A percentile compares a stretch with the other conserved stretches of the same genome.
phyloP scores from a whole-genome alignment of 2,113 vertebrate species.

The Heteronetta atricapilla region DNA sequence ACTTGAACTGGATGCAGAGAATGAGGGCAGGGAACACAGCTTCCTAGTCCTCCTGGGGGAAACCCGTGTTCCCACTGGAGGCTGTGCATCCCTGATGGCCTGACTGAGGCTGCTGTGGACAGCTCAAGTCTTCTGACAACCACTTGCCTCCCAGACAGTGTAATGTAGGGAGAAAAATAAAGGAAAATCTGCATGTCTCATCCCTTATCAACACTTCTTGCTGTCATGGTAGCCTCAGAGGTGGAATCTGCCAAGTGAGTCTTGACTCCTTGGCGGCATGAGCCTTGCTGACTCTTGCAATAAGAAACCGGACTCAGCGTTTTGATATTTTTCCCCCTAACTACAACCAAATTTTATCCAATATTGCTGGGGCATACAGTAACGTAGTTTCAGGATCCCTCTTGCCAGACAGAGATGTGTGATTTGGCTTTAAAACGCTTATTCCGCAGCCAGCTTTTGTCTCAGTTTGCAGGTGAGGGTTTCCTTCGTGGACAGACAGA shows the following conservation, averaged over 20 bases:
- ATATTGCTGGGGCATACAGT: not conserved
- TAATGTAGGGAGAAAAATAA: not conserved
- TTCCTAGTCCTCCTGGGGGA: not conserved
- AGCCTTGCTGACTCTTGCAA: not conserved
- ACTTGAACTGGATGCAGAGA: not conserved
- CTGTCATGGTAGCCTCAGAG: not conserved
- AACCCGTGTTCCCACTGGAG: accelerated
- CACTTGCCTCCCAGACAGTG: not conserved
- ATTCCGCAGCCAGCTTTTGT: not conserved
- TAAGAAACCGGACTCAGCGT: not conserved
- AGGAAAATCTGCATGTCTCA: not conserved
- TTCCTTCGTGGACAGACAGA: not conserved
- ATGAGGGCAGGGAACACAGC: not conserved
- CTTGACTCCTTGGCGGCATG: not conserved
- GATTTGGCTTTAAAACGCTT: not conserved
- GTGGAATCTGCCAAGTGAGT: not conserved
- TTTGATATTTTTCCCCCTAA: not conserved
- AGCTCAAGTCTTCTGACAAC: not conserved
- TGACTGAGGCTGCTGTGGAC: not conserved
- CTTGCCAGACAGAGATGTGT: not conserved
- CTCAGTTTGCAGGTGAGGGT: not conserved
- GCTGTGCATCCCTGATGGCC: not conserved
- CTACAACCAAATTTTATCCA: not conserved
- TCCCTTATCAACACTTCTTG: not conserved
- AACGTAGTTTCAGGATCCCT: not conserved